Evolutionary conservation across 2,113 vertebrate species (phyloP), one percentile per base, ranked within the genome.

Genomic region (Lathamus discolor): DNA sequence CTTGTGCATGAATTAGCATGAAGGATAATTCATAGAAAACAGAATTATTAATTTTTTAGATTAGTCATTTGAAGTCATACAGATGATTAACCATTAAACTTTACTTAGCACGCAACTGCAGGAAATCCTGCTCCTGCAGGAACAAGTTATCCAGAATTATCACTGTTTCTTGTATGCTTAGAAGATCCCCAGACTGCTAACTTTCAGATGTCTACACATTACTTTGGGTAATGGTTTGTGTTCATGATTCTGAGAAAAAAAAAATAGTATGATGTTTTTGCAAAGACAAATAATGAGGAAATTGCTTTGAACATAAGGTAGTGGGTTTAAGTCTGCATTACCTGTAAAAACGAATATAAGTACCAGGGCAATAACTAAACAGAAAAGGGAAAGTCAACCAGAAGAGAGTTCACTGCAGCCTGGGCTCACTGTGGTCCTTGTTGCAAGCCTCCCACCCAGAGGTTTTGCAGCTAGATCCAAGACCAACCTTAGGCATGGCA

Each of bases 361-460:
- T 78, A 62, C 4, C 5, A 63, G 62, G 24, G 5, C 9, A 92
- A 33, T 33, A 82, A 48, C 29, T 75, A 57, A 12, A 63, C 20
- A 85, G 51, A 79, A 80, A 68, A 81, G 3, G 64, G 7, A 39
- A 73, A 75, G 20, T 54, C 18, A 70, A 13, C 4, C 4, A n/a
- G n/a, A 44, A 33, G 2, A 28, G 5, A 4, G 1, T 41, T 37
- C 16, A 22, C 0, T 8, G 13, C 24, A 85, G 43, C 9, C 10
- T 59, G 25, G 12, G 12, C 7, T 27, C 17, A 37, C 49, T 62
- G 16, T 31, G 3, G 39, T 5, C 9, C 3, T 9, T 70, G 8
- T 16, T 87, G 14, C 17, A 90, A 39, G 9, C 5, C 9, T 78
- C 15, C 14, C 2, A 52, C 14, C 4, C 8, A 46, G 18, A 52